Conservation (phyloP, 2,888 invertebrate species). For the Ichneumoninae sp. region DNA sequence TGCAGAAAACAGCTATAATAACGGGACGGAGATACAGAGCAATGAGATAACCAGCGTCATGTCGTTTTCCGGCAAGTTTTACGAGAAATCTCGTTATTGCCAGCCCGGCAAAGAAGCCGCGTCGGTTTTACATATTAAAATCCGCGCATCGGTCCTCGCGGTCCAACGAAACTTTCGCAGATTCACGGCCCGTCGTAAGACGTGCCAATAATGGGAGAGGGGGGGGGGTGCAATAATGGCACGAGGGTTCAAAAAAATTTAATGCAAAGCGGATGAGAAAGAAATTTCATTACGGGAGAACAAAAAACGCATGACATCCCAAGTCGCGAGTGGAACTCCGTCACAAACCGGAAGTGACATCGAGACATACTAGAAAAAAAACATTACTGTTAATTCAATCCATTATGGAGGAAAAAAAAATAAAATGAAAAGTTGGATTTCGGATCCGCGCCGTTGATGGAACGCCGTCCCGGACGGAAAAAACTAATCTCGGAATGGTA, state of each 20-base stretch:
- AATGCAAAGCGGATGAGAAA: not conserved
- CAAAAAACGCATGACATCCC: not conserved
- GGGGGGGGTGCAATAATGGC: constrained; percentile 8
- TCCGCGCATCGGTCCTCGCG: not conserved
- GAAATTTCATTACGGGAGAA: not conserved
- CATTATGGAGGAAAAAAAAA: not conserved
- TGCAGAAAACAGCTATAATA: not conserved
- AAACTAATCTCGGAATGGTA: constrained; percentile 14
- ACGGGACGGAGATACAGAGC: not conserved
- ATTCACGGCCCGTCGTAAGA: constrained; percentile 2
- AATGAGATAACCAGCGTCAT: not conserved
- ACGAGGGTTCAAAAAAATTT: not conserved
- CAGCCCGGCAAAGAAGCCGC: constrained; percentile 27
- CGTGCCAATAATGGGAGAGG: constrained; percentile 5
- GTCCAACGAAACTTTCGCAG: not conserved
- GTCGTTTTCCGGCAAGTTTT: constrained; percentile 28
- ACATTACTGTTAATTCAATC: not conserved
- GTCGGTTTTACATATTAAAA: constrained; percentile 32
- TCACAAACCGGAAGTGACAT: not conserved
- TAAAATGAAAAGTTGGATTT: not conserved
- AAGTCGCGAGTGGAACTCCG: not conserved
- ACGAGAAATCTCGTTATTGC: constrained; percentile 43
- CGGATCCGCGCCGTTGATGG: not conserved
- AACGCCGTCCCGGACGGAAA: not conserved
- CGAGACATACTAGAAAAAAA: not conserved